These are phyloP conservation scores for Chrysemys picta DNA, from an alignment of 2,113 vertebrate genomes.

Conservation along the genomic window DNA sequence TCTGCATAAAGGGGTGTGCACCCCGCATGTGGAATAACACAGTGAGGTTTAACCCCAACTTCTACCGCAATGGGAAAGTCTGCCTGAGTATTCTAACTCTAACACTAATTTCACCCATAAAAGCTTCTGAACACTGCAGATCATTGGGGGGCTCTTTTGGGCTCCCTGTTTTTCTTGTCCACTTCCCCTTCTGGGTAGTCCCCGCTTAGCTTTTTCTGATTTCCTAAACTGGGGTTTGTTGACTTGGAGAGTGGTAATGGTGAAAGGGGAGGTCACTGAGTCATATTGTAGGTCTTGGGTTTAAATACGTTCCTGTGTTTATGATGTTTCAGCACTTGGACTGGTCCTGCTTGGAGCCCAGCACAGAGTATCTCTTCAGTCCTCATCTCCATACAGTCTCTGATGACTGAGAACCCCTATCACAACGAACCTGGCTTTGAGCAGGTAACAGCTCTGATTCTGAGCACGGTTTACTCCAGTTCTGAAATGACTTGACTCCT, in stretches of 20 bases:
- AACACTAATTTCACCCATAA: neutral
- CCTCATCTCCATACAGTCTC: slow-evolving; percentile 98
- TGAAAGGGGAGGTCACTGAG: slow-evolving; percentile 17
- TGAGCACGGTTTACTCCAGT: neutral
- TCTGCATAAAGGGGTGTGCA: neutral
- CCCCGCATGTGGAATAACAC: slow-evolving; percentile 85
- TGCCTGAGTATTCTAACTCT: slow-evolving; percentile 93
- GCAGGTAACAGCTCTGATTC: slow-evolving; percentile 82
- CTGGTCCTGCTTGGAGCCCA: slow-evolving; percentile 97
- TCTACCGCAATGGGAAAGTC: slow-evolving; percentile 98
- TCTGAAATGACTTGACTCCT: neutral
- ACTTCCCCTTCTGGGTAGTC: accelerated
- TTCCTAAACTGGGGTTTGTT: neutral
- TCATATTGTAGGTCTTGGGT: neutral
- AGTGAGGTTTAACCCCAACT: slow-evolving; percentile 99
- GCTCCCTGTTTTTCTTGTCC: neutral
- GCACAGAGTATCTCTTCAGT: slow-evolving; percentile 99
- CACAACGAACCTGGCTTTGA: slow-evolving; percentile 99
- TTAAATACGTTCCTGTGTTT: neutral
- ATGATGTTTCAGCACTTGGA: slow-evolving; percentile 89
- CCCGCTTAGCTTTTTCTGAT: neutral
- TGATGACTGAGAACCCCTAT: slow-evolving; percentile 99
- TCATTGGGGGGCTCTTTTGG: neutral
- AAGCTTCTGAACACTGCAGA: neutral
- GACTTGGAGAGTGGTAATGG: slow-evolving; percentile 16